These are phyloP conservation scores for Fistularia commersonii DNA, from an alignment of 2,797 vertebrate genomes.

Conservation along the genomic window DNA sequence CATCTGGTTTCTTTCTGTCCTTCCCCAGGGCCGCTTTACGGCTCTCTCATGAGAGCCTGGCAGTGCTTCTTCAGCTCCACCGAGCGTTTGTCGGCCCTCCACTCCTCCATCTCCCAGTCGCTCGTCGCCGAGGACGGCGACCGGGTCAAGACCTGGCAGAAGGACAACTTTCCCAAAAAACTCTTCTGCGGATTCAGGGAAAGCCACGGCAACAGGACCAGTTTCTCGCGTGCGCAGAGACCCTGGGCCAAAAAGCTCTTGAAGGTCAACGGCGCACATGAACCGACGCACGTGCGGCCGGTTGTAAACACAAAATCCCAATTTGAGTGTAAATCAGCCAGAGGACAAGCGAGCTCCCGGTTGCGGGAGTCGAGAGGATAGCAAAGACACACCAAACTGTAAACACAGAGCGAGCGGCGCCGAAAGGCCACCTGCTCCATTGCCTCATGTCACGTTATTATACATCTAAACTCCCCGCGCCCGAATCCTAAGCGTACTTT, in stretches of 20 bases:
- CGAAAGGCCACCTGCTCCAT: too few relatives aligned
- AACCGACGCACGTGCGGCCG: neutral
- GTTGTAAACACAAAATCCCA: too few relatives aligned
- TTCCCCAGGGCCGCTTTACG: constrained; percentile 69
- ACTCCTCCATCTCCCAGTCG: constrained; percentile 70
- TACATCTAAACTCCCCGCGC: too few relatives aligned
- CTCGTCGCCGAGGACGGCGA: constrained; percentile 63
- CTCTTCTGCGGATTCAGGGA: constrained; percentile 71
- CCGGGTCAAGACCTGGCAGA: constrained; percentile 70
- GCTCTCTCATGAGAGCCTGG: constrained; percentile 73
- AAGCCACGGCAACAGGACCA: constrained; percentile 67
- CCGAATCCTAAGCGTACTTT: too few relatives aligned
- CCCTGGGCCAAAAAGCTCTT: constrained; percentile 78
- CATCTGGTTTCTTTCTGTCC: constrained; percentile 9
- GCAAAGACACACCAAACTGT: too few relatives aligned
- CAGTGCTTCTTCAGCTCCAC: constrained; percentile 71
- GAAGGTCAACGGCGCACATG: constrained; percentile 45
- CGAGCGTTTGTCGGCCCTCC: constrained; percentile 69
- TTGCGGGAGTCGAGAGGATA: too few relatives aligned
- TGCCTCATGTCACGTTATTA: too few relatives aligned
- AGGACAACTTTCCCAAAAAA: constrained; percentile 78
- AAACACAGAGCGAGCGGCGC: too few relatives aligned
- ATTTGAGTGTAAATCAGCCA: too few relatives aligned
- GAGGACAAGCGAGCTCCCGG: too few relatives aligned
- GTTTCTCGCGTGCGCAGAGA: constrained; percentile 73